phyloP scores from a whole-genome alignment of 2,888 invertebrate genomes.

The Euplagia quadripunctaria region DNA sequence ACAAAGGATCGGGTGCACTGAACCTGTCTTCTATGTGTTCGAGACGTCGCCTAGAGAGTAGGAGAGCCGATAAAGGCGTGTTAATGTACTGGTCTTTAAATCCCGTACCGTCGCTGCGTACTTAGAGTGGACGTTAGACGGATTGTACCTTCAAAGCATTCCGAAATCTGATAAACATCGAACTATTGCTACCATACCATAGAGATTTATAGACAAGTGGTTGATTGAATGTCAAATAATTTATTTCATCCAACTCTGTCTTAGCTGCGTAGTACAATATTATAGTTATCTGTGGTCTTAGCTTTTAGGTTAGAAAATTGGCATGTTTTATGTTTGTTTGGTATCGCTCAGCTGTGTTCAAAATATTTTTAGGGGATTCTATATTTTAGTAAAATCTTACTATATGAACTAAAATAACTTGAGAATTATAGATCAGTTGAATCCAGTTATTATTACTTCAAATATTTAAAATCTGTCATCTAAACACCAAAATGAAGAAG shows the following conservation, averaged over 20 bases:
- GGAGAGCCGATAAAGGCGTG: no score
- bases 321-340: neutral
- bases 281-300: no score
- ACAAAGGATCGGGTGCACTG: no score
- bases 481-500: conserved; percentile 65
- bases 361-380: no score
- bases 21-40: no score
- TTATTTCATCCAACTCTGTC: neutral
- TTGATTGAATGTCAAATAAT: neutral
- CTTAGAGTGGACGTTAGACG: no score
- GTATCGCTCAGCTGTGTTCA: neutral
- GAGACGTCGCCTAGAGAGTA: no score
- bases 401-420: neutral
- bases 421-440: neutral
- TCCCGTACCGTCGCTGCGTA: no score
- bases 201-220: neutral
- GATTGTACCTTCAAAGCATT: no score
- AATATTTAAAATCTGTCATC: neutral
- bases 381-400: neutral
- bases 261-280: no score
- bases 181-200: neutral
- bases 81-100: no score
- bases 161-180: no score
- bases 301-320: neutral
- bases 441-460: neutral